Conservation (phyloP, 2,797 vertebrate species). For the Sylvia borin region DNA sequence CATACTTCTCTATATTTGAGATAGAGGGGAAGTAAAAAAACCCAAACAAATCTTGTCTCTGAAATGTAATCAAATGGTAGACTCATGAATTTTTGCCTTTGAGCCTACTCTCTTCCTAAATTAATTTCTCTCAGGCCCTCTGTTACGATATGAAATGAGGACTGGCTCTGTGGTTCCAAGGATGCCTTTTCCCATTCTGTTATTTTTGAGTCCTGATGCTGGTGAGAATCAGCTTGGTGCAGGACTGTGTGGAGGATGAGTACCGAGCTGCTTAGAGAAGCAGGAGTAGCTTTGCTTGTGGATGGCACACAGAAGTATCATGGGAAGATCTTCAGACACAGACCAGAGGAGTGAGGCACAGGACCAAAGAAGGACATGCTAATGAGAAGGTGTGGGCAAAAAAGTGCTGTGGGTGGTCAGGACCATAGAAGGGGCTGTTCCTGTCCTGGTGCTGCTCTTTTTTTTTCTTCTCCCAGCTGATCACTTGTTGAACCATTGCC, state of each 20-base stretch:
- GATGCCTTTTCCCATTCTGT: not conserved
- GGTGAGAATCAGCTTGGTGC: not conserved
- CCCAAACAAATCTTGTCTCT: not conserved
- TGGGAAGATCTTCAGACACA: not conserved
- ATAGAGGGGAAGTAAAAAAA: not conserved
- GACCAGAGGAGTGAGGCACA: not conserved
- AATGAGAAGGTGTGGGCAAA: not conserved
- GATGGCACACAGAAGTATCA: not conserved
- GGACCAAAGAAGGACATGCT: not conserved
- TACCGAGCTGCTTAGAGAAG: not conserved
- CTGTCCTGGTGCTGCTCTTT: not conserved
- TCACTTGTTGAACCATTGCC: not conserved
- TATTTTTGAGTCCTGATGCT: not conserved
- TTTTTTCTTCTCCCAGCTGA: too few relatives aligned
- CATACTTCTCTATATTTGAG: constrained; percentile 28
- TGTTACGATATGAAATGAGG: not conserved
- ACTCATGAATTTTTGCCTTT: not conserved
- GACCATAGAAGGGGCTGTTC: not conserved
- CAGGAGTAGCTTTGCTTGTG: not conserved
- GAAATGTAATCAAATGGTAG: not conserved
- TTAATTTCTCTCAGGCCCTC: not conserved
- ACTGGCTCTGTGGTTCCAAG: not conserved
- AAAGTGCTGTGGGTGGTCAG: not conserved
- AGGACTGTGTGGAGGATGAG: not conserved
- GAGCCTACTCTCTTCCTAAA: not conserved